phyloP scores from a whole-genome alignment of 2,113 vertebrate genomes.

The Lycaon pictus region DNA sequence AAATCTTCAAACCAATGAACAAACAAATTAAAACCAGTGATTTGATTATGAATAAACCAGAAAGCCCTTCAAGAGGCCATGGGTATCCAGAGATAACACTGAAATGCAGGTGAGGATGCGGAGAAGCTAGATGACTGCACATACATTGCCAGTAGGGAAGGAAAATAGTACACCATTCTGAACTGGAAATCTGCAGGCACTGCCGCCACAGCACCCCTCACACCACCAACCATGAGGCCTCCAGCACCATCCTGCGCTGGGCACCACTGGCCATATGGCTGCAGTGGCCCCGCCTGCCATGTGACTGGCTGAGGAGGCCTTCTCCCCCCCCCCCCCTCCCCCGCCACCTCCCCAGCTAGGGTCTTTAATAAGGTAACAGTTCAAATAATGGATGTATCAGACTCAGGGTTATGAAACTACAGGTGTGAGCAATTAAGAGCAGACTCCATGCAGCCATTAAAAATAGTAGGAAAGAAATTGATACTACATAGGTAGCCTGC shows the following conservation, averaged over 20 bases:
- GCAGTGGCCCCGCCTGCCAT: no score
- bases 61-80: slow-evolving; percentile 85
- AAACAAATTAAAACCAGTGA: neutral
- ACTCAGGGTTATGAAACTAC: slow-evolving; percentile 52
- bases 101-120: neutral
- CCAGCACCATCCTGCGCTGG: neutral
- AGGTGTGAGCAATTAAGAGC: slow-evolving; percentile 47
- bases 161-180: neutral
- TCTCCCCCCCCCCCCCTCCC: neutral
- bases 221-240: neutral
- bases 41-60: slow-evolving; percentile 81
- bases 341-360: neutral
- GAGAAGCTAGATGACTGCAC: neutral
- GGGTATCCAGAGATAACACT: slow-evolving; percentile 81
- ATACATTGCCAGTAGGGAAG: neutral
- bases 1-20: no score
- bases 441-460: slow-evolving; percentile 60
- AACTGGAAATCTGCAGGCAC: neutral
- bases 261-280: neutral
- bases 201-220: neutral
- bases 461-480: slow-evolving; percentile 49
- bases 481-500: neutral
- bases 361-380: slow-evolving; percentile 75
- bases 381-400: slow-evolving; percentile 60
- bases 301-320: neutral